A percentile compares a stretch with the other conserved stretches of the same genome.
These are phyloP conservation scores for Zonotrichia albicollis DNA, from an alignment of 2,797 vertebrate genomes.

Conservation along the genomic window DNA sequence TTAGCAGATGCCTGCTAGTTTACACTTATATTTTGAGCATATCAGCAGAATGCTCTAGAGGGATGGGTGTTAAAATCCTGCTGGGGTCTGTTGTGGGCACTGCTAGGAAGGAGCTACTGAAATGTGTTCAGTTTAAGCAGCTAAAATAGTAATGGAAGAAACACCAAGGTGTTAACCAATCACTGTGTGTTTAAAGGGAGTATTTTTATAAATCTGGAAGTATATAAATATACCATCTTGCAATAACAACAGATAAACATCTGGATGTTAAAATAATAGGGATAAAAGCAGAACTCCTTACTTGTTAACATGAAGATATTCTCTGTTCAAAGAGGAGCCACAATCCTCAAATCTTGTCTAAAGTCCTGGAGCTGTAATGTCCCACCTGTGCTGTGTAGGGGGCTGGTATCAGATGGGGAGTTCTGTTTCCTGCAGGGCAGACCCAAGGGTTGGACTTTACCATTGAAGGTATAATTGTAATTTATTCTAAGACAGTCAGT, in stretches of 20 bases:
- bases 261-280: not conserved
- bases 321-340: not conserved
- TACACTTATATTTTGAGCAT: slow-evolving; percentile 59
- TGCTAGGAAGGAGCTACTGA: slow-evolving; percentile 1
- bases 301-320: not conserved
- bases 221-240: not conserved
- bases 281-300: not conserved
- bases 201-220: not conserved
- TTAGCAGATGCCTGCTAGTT: slow-evolving; percentile 60
- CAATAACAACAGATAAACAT: not conserved
- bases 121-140: not conserved
- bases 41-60: slow-evolving; percentile 43
- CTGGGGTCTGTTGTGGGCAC: slow-evolving; percentile 35
- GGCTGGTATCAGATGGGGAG: not conserved
- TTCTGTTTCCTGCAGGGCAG: not conserved
- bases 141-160: slow-evolving; percentile 10
- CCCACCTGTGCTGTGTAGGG: not conserved
- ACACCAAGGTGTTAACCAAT: not conserved
- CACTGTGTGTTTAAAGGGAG: not conserved
- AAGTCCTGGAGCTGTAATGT: not conserved
- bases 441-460: not conserved
- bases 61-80: slow-evolving; percentile 49
- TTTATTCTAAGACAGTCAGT: not conserved
- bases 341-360: not conserved
- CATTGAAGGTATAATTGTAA: not conserved